Percentiles rank a stretch among this genome's conserved stretches.
Evolutionary conservation across 2,113 vertebrate genomes (phyloP).

Genomic region (Callipepla squamata): DNA sequence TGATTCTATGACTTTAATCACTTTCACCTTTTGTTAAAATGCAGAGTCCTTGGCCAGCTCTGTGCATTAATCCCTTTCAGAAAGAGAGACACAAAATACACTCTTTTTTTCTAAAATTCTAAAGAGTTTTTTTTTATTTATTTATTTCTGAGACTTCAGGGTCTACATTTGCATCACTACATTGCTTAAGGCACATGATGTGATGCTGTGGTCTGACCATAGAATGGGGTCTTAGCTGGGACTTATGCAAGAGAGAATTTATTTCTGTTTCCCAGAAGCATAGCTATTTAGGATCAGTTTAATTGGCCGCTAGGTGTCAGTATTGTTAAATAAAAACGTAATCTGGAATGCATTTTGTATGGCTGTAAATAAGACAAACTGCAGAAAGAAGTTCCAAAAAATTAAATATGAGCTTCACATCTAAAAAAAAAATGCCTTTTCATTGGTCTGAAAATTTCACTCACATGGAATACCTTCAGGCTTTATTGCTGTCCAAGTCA

Average conservation of each 20-base stretch:
- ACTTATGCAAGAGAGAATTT: background rate
- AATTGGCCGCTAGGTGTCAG: conserved; percentile 74
- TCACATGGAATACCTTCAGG: background rate
- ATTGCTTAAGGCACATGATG: background rate
- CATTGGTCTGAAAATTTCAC: background rate
- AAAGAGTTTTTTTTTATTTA: background rate
- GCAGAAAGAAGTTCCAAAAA: background rate
- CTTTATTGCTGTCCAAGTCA: background rate
- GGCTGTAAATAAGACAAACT: conserved; percentile 65
- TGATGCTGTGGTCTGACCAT: background rate
- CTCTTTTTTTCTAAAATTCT: background rate
- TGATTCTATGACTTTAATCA: background rate
- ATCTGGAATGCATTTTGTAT: conserved; percentile 44
- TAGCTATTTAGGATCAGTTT: background rate
- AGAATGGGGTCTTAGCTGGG: background rate
- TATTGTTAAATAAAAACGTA: conserved; percentile 47
- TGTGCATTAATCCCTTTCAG: background rate
- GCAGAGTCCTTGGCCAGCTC: background rate
- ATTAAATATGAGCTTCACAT: background rate
- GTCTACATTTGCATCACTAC: background rate
- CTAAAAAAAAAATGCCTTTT: background rate
- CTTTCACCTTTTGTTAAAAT: background rate
- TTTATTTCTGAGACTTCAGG: background rate
- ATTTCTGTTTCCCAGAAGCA: background rate
- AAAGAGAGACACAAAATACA: background rate